phyloP scores from a whole-genome alignment of 1,140 invertebrate species.

The Drosophila biarmipes region DNA sequence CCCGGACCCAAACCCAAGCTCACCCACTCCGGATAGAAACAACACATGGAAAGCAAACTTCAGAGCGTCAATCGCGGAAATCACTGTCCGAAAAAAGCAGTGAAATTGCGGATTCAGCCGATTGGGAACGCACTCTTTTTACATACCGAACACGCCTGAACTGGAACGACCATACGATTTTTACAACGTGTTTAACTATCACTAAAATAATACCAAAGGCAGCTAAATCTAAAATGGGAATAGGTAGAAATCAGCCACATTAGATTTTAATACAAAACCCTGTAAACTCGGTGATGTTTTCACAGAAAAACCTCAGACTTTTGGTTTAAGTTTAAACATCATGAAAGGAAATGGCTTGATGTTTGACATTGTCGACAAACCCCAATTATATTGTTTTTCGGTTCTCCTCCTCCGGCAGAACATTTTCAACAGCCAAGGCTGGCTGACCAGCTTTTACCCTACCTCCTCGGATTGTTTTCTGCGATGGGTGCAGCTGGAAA shows the following conservation, averaged over 20 bases:
- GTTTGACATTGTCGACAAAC: not conserved
- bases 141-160: not conserved
- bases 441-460: constrained; percentile 1
- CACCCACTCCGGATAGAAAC: constrained; percentile 37
- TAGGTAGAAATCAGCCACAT: no score
- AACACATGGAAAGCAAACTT: constrained; percentile 44
- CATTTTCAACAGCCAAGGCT: not conserved
- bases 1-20: not conserved
- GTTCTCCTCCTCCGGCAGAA: not conserved
- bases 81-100: constrained; percentile 65
- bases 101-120: constrained; percentile 8
- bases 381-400: not conserved
- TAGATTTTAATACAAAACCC: no score
- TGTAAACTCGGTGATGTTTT: no score
- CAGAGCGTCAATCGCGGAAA: constrained; percentile 68
- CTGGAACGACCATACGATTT: not conserved
- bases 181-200: not conserved
- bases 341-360: not conserved
- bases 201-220: no score
- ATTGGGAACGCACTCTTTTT: constrained; percentile 19
- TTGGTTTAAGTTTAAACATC: no score
- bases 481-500: constrained; percentile 21
- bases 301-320: no score
- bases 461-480: constrained; percentile 22
- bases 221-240: not conserved